Conservation (phyloP, 1,140 invertebrate genomes). For the Ooceraea biroi region DNA sequence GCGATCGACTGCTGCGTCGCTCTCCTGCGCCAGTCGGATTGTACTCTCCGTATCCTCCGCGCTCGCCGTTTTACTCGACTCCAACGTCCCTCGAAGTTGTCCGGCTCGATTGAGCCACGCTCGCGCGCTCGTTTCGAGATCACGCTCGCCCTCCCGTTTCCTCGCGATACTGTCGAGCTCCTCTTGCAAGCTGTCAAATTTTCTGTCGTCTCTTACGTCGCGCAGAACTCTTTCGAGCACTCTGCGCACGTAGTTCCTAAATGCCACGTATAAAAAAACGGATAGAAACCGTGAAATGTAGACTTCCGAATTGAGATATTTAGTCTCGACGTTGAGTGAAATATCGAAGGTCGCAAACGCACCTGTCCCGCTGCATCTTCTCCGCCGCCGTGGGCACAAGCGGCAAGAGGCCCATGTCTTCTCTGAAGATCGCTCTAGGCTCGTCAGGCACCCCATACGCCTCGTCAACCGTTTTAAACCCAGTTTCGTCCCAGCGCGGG, state of each 20-base stretch:
- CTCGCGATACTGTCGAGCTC: slow-evolving; percentile 74
- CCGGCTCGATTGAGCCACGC: slow-evolving; percentile 69
- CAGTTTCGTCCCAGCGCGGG: slow-evolving; percentile 67
- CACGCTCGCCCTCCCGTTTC: slow-evolving; percentile 65
- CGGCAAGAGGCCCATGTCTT: slow-evolving; percentile 68
- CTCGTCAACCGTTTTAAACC: slow-evolving; percentile 69
- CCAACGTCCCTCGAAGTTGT: slow-evolving; percentile 48
- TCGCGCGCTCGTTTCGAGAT: slow-evolving; percentile 73
- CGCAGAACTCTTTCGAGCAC: slow-evolving; percentile 66
- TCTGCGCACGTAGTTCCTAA: slow-evolving; percentile 74
- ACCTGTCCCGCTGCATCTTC: slow-evolving; percentile 80
- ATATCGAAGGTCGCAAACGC: no score
- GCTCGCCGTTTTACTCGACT: slow-evolving; percentile 36
- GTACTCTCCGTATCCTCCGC: neutral
- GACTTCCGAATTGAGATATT: no score
- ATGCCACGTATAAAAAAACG: slow-evolving; percentile 11
- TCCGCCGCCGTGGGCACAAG: slow-evolving; percentile 55
- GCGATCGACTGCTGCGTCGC: slow-evolving; percentile 24
- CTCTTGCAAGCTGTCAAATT: slow-evolving; percentile 72
- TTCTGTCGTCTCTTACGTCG: slow-evolving; percentile 67
- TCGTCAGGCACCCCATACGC: slow-evolving; percentile 71
- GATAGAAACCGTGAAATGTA: slow-evolving; percentile 30
- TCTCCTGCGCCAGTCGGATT: slow-evolving; percentile 40
- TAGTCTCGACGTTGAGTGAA: no score
- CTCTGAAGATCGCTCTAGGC: slow-evolving; percentile 62